A percentile compares a stretch with the other conserved stretches of the same genome.
These are phyloP conservation scores for Meiosimyza decipiens DNA, from an alignment of 2,888 invertebrate species.

Conservation along the genomic window DNA sequence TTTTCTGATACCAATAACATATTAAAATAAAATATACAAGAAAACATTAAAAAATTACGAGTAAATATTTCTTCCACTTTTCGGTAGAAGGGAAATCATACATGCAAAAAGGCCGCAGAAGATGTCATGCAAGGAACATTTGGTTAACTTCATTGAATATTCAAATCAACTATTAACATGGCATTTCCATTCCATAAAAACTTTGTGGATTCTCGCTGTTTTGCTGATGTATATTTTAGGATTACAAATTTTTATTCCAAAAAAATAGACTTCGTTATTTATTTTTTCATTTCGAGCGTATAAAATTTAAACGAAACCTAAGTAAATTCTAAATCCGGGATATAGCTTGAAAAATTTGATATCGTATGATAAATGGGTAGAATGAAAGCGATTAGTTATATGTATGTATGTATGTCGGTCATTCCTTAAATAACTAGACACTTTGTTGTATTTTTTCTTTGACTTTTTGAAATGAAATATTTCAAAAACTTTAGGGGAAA, in stretches of 20 bases:
- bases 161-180: conserved; percentile 58
- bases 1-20: too few relatives aligned
- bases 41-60: too few relatives aligned
- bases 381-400: too few relatives aligned
- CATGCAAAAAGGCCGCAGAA: conserved; percentile 22
- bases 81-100: conserved; percentile 2
- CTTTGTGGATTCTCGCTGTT: conserved; percentile 47
- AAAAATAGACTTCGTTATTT: not conserved
- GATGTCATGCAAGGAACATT: conserved; percentile 1
- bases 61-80: too few relatives aligned
- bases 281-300: not conserved
- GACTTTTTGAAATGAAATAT: too few relatives aligned
- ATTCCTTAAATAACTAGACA: too few relatives aligned
- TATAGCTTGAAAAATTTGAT: not conserved
- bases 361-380: too few relatives aligned
- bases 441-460: too few relatives aligned
- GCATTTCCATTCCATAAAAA: conserved; percentile 53
- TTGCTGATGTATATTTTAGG: too few relatives aligned
- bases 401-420: too few relatives aligned
- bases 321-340: not conserved
- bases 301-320: not conserved
- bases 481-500: too few relatives aligned
- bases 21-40: too few relatives aligned
- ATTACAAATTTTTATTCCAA: conserved; percentile 1
- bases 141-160: conserved; percentile 57